Base-by-base conservation (phyloP, 1,140 invertebrate species). In the Drosophila sp. region DNA sequence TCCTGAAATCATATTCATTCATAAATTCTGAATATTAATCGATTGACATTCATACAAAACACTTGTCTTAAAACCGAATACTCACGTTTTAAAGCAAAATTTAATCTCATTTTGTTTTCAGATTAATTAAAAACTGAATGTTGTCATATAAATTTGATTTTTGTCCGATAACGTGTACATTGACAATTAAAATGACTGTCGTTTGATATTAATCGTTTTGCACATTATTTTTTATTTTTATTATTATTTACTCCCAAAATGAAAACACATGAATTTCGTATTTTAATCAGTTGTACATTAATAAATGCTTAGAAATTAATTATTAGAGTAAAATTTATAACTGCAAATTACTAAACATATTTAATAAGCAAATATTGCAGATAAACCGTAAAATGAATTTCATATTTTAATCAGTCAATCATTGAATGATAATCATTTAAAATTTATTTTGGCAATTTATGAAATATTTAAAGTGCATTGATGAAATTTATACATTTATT, bases 91-190 rank as follows among this genome's bases (percentile, higher is more conserved):
- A 18, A 9, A 8, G 18, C 18, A 25, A 48, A 32, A 46, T 41
- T 38, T 25, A 43, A 34, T 58, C 25, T 14, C 21, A 25, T 46
- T 59, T 61, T 21, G 29, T 2, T 14, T 29, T 14, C 14, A 57
- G n/a, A 36, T 67, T 53, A 72, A 66, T 67, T 67, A 45, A 21
- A 46, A 53, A 21, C 16, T 14, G 21, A 13, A 14, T 43, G 9
- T 53, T 48, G 46, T 25, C 40, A 18, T 14, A 58, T 72, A 67
- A 72, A 72, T 72, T 21, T 54, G 54, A 72, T 67, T 59, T 32
- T 11, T 40, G 14, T 27, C 9, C 16, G 48, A 70, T 62, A 62
- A 70, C 57, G 45, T 6, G 13, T 38, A 46, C 48, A 54, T 46
- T 62, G 38, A 2, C 21, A 54, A 38, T 63, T 62, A 45, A 70